phyloP scores from a whole-genome alignment of 2,797 vertebrate species.

The Odontamblyopus rebecca region DNA sequence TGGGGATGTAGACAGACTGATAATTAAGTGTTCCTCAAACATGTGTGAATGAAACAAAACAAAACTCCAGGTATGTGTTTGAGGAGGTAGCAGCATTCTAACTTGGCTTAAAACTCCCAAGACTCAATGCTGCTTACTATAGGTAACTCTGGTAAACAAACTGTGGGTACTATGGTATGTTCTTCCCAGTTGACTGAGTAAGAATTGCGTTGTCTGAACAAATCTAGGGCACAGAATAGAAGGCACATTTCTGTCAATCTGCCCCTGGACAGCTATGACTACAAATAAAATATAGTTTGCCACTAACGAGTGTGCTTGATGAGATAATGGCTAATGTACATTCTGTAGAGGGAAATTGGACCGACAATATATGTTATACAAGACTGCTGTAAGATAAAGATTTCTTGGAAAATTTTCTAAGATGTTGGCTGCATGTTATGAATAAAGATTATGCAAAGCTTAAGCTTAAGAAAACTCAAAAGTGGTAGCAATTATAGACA shows the following conservation, averaged over 20 bases:
- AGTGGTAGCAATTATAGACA: not conserved
- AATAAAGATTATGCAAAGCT: not conserved
- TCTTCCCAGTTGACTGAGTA: not conserved
- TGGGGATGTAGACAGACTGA: too few species aligned
- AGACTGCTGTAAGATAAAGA: not conserved
- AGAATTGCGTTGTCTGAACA: not conserved
- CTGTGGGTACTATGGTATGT: too few species aligned
- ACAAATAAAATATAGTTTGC: too few species aligned
- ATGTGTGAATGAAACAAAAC: too few species aligned
- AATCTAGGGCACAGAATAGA: not conserved
- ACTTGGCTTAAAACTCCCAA: too few species aligned
- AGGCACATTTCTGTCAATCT: not conserved
- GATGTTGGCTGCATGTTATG: not conserved
- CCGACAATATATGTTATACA: too few species aligned
- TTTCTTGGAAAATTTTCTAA: not conserved
- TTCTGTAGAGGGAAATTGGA: not conserved
- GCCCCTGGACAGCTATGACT: too few species aligned
- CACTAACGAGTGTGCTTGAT: not conserved
- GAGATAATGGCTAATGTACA: not conserved
- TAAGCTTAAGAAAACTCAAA: not conserved
- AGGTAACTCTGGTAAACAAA: too few species aligned
- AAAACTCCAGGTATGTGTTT: too few species aligned
- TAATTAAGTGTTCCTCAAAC: too few species aligned
- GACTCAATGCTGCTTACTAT: too few species aligned
- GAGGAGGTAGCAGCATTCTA: too few species aligned